phyloP scores from a whole-genome alignment of 2,113 vertebrate genomes.

The Ptilonorhynchus violaceus region DNA sequence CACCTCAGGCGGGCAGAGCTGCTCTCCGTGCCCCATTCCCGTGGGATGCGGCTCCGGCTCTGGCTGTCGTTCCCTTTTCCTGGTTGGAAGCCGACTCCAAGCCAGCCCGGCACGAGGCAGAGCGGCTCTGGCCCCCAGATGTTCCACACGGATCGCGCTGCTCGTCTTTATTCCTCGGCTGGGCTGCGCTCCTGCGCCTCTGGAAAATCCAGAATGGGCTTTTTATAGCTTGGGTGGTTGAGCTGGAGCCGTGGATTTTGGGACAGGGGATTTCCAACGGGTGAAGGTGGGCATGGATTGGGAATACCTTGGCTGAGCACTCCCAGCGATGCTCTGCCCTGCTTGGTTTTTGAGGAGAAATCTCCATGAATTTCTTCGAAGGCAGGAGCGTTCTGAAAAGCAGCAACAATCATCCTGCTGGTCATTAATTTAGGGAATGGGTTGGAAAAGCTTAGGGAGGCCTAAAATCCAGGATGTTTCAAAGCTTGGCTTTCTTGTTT shows the following conservation, averaged over 20 bases:
- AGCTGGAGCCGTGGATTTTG: neutral
- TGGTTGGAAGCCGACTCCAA: neutral
- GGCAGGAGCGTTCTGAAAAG: neutral
- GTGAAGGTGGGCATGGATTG: fast-evolving
- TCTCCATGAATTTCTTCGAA: neutral
- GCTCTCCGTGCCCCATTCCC: neutral
- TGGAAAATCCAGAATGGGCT: neutral
- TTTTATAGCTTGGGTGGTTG: neutral
- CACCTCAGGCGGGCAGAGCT: neutral
- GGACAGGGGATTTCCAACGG: neutral
- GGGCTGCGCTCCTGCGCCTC: neutral
- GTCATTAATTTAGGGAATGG: neutral
- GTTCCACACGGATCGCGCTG: neutral
- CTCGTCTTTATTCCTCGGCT: slow-evolving; percentile 31
- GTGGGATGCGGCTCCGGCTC: neutral
- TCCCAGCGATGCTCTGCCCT: neutral
- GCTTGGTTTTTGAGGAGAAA: neutral
- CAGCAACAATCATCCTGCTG: neutral
- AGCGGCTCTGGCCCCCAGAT: slow-evolving; percentile 17
- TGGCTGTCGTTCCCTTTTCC: neutral
- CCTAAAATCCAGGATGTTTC: neutral
- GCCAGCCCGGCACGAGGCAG: neutral
- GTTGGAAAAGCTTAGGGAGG: neutral
- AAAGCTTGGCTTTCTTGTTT: neutral
- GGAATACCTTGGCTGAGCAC: fast-evolving